These are phyloP conservation scores for Leptonema lineaticorne DNA, from an alignment of 1,140 invertebrate species.

Conservation along the genomic window DNA sequence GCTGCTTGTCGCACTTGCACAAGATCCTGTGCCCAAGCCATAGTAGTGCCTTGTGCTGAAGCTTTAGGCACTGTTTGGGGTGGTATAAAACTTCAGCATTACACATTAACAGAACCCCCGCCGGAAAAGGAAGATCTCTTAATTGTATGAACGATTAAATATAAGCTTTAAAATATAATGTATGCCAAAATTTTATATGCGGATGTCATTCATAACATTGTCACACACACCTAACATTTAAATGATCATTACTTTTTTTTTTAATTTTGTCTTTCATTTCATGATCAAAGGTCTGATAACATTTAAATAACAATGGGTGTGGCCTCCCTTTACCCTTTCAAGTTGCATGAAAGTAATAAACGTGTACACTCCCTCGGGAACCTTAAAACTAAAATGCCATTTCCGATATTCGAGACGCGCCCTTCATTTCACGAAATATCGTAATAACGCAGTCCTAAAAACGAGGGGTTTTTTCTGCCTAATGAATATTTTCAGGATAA, in stretches of 20 bases:
- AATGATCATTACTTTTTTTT: too few species aligned
- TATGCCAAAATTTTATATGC: neutral
- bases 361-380: neutral
- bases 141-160: constrained; percentile 50
- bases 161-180: constrained; percentile 3
- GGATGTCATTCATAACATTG: too few species aligned
- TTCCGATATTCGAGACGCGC: neutral
- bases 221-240: neutral
- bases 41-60: constrained; percentile 63
- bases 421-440: neutral
- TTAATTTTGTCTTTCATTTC: too few species aligned
- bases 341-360: too few species aligned
- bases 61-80: constrained; percentile 65
- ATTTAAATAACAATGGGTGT: neutral
- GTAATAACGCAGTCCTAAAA: too few species aligned
- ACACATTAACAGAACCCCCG: constrained; percentile 53
- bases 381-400: neutral
- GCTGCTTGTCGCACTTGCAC: constrained; percentile 61
- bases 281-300: too few species aligned
- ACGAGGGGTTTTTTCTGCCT: neutral
- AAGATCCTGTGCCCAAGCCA: constrained; percentile 60
- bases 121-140: constrained; percentile 54
- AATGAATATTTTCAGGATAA: neutral
- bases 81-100: constrained; percentile 62
- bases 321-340: too few species aligned